Evolutionary conservation across 2,888 invertebrate species (phyloP), one percentile per base, ranked within the genome.

Genomic region (Scotopteryx bipunctaria): DNA sequence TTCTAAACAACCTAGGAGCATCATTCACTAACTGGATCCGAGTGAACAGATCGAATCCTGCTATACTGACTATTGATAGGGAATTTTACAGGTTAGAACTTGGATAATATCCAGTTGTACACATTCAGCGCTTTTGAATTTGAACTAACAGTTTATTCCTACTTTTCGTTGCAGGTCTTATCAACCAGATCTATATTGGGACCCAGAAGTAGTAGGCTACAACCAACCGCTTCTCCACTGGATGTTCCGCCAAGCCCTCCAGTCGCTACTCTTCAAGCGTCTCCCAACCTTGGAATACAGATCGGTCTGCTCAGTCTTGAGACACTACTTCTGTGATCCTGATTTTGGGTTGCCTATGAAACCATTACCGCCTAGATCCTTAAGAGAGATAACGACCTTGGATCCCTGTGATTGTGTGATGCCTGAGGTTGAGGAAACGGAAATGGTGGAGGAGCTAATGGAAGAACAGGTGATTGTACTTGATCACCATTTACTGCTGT

Each of bases 191-290:
- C 63, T 90, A 9, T 43, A 59, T 1, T 90, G 90, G 90, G 70
- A 84, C 32, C 32, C 59, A 1, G 55, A 79, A 32, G 57, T 69
- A 0, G 76, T 85, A 0, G 86, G 87, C 2, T 81, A 81, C 40
- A 60, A 80, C 1, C 73, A 73, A 56, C 40, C 60, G 1, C 57
- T 75, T 3, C 50, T 84, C 0, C 86, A 90, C 54, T 87, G 87
- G 87, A 89, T 90, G 89, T 88, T 90, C 41, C 71, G 83, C 45
- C 75, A 81, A 66, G 85, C 89, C 0, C 66, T 90, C 0, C 81
- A 86, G 35, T 71, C 77, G 0, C 44, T 74, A 1, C 63, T 90
- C 0, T 42, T 36, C 0, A 86, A 76, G 49, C 71, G 63, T n/a
- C 59, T 89, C 0, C 17, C 32, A 0, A 16, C 51, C 0, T 0